phyloP scores from a whole-genome alignment of 2,113 vertebrate genomes.

The Todiramphus saurophagus region DNA sequence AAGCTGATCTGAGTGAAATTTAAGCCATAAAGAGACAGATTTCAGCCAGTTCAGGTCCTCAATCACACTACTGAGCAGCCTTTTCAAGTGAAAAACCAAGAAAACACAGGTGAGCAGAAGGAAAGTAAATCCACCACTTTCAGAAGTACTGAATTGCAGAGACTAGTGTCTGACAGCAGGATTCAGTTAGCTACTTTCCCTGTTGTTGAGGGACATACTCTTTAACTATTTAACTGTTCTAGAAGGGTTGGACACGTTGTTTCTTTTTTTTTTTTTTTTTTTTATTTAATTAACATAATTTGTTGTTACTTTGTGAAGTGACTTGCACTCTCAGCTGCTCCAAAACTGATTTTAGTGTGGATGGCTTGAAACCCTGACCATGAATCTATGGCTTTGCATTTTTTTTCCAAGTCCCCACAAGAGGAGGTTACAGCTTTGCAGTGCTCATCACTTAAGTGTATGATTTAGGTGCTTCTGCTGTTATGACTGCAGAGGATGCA shows the following conservation, averaged over 20 bases:
- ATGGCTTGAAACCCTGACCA: neutral
- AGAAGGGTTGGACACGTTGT: neutral
- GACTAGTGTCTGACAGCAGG: neutral
- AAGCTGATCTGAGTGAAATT: neutral
- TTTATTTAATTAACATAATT: neutral
- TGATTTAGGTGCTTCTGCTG: neutral
- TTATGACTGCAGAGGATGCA: neutral
- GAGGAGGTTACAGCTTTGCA: neutral
- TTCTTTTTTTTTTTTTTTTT: no score
- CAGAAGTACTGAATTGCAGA: neutral
- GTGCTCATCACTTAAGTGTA: rapidly evolving
- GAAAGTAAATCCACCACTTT: neutral
- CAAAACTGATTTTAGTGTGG: neutral
- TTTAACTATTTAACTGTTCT: neutral
- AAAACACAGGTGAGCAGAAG: neutral
- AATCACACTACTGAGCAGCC: neutral
- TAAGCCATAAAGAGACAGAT: neutral
- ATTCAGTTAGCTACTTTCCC: neutral
- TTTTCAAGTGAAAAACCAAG: neutral
- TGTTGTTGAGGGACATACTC: neutral
- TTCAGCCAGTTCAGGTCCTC: neutral
- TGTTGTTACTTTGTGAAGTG: neutral
- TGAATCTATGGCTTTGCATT: neutral
- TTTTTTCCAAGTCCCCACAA: neutral
- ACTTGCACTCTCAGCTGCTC: neutral